phyloP scores from a whole-genome alignment of 2,888 invertebrate genomes.

The Tachina fera region DNA sequence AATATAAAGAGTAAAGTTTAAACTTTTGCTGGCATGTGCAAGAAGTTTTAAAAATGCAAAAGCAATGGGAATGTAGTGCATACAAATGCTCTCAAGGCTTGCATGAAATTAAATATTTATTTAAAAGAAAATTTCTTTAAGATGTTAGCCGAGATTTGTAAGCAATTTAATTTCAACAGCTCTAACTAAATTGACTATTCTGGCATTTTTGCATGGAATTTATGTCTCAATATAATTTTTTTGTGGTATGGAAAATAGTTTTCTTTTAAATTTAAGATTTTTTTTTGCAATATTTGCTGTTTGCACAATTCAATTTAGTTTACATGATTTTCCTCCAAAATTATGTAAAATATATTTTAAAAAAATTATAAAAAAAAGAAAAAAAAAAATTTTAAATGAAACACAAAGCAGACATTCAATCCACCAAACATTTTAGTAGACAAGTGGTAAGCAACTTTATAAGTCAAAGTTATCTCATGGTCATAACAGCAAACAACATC shows the following conservation, averaged over 20 bases:
- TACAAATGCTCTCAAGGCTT: background rate
- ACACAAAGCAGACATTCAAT: conserved; percentile 39
- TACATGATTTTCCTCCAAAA: conserved; percentile 60
- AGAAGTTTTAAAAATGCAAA: conserved; percentile 5
- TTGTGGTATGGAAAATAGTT: too few species aligned
- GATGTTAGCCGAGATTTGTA: background rate
- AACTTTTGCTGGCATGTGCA: background rate
- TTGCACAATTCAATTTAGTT: conserved; percentile 68
- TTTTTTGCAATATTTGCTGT: conserved; percentile 11
- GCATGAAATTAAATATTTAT: background rate
- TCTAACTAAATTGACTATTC: too few species aligned
- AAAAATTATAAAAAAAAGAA: background rate
- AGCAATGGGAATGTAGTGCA: background rate
- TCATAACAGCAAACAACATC: conserved; percentile 67
- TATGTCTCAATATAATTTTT: too few species aligned
- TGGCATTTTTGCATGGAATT: too few species aligned
- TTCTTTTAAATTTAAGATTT: background rate
- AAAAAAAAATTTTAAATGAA: conserved; percentile 39
- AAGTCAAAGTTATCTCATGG: conserved; percentile 74
- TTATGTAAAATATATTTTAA: conserved; percentile 56
- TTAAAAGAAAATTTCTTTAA: background rate
- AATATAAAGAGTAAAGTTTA: background rate
- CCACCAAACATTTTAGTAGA: conserved; percentile 46
- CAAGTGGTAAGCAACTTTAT: conserved; percentile 69
- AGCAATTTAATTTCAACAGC: background rate